These are phyloP conservation scores for Hydrochoerus hydrochaeris DNA, from an alignment of 2,113 vertebrate genomes.

Conservation along the genomic window DNA sequence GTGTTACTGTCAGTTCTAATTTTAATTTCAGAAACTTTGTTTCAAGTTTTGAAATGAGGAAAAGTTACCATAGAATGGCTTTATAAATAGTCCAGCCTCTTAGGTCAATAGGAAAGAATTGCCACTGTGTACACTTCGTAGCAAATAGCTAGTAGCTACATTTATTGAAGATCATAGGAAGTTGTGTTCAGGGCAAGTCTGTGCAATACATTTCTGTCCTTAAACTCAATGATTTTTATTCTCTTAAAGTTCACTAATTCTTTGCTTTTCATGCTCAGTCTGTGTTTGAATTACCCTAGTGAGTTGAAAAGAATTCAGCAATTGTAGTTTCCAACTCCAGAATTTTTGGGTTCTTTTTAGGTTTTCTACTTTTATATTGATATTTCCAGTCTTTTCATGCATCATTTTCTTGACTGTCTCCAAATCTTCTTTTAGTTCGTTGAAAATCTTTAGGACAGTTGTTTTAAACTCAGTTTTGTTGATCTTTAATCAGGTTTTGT, in stretches of 20 bases:
- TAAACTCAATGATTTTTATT: background rate
- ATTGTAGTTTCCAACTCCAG: background rate
- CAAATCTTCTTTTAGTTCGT: background rate
- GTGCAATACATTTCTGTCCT: background rate
- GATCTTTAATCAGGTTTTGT: background rate
- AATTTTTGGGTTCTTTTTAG: background rate
- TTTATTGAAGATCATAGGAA: background rate
- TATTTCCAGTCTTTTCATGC: background rate
- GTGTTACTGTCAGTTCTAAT: background rate
- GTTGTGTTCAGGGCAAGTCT: background rate
- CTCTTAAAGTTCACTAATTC: background rate
- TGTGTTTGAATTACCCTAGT: background rate
- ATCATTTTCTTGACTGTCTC: background rate
- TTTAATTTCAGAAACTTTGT: background rate
- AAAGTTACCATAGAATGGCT: background rate
- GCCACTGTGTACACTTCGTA: background rate
- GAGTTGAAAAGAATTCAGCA: background rate
- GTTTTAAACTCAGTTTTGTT: background rate
- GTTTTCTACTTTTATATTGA: background rate
- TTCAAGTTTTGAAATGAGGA: background rate
- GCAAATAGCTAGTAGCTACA: background rate
- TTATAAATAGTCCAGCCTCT: background rate
- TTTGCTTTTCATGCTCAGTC: background rate
- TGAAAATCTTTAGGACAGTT: background rate
- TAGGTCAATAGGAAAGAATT: background rate